Evolutionary conservation across 2,888 invertebrate genomes (phyloP).

Genomic region (Synergus umbraculus): DNA sequence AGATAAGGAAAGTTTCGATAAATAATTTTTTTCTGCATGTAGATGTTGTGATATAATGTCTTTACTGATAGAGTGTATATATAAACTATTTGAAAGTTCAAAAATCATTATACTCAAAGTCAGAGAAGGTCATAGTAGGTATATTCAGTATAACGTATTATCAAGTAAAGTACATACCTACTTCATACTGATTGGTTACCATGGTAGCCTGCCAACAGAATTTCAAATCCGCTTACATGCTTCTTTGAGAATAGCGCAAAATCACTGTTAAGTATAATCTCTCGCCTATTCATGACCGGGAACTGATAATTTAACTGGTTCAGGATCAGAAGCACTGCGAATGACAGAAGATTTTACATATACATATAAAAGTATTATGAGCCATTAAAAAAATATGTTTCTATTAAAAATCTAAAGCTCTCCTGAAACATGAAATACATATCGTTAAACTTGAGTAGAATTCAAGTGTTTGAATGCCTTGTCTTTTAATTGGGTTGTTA

Average conservation of each 20-base stretch:
- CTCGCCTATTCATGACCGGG: conserved; percentile 58
- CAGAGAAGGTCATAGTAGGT: neutral
- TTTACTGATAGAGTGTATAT: too few species aligned
- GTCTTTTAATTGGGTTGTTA: conserved; percentile 3
- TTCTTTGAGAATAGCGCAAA: conserved; percentile 62
- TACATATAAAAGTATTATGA: neutral
- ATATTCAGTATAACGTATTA: conserved; percentile 5
- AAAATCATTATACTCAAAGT: neutral
- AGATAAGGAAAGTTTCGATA: too few species aligned
- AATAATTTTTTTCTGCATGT: too few species aligned
- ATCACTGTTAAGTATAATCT: conserved; percentile 66
- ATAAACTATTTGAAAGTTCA: too few species aligned
- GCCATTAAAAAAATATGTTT: neutral
- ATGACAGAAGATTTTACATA: neutral
- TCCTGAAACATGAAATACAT: neutral
- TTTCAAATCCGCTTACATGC: conserved; percentile 63
- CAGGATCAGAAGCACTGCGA: neutral
- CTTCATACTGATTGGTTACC: neutral
- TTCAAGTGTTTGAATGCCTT: conserved; percentile 4
- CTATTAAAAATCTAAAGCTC: neutral
- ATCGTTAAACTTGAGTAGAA: neutral
- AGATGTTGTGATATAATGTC: too few species aligned
- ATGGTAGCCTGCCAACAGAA: conserved; percentile 44
- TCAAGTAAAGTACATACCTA: neutral
- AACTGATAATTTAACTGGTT: conserved; percentile 33